Evolutionary conservation across 2,888 invertebrate species (phyloP).

Genomic region (Neoascia interrupta): DNA sequence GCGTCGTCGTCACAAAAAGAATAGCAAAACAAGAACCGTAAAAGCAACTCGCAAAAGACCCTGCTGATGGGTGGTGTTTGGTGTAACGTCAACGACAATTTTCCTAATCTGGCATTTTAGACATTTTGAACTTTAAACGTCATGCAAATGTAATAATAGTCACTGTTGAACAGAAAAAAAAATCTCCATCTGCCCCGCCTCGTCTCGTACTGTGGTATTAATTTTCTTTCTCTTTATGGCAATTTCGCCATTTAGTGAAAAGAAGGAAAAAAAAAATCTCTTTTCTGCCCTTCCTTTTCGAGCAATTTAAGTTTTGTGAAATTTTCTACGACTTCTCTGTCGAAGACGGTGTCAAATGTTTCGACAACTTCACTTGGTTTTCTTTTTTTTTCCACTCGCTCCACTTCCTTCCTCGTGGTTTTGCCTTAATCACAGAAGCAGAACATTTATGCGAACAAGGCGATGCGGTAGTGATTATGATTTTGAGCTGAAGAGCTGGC

Average conservation of each 20-base stretch:
- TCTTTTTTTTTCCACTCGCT: slow-evolving; percentile 38
- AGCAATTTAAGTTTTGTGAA: slow-evolving; percentile 36
- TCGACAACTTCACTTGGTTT: slow-evolving; percentile 23
- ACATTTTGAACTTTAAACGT: slow-evolving; percentile 56
- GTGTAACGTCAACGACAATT: too few species aligned
- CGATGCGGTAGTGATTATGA: slow-evolving; percentile 31
- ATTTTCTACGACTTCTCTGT: slow-evolving; percentile 62
- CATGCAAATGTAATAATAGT: slow-evolving; percentile 51
- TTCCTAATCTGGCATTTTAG: slow-evolving; percentile 52
- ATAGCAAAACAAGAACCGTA: slow-evolving; percentile 10
- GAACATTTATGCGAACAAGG: slow-evolving; percentile 11
- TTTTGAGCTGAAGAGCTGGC: slow-evolving; percentile 6
- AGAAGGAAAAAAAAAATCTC: slow-evolving; percentile 14
- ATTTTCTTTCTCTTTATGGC: slow-evolving; percentile 37
- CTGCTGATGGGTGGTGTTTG: slow-evolving; percentile 29
- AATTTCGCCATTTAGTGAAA: slow-evolving; percentile 40
- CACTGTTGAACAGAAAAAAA: slow-evolving; percentile 11
- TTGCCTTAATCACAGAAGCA: slow-evolving; percentile 40
- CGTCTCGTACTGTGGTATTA: slow-evolving; percentile 35
- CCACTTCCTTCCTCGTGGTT: slow-evolving; percentile 5
- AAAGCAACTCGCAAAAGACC: slow-evolving; percentile 9
- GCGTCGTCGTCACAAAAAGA: too few species aligned
- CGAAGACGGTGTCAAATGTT: slow-evolving; percentile 63
- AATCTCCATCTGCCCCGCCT: slow-evolving; percentile 20
- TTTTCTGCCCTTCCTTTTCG: slow-evolving; percentile 2